Evolutionary conservation across 2,888 invertebrate genomes (phyloP).

Genomic region (Drosophila quasianomalipes): DNA sequence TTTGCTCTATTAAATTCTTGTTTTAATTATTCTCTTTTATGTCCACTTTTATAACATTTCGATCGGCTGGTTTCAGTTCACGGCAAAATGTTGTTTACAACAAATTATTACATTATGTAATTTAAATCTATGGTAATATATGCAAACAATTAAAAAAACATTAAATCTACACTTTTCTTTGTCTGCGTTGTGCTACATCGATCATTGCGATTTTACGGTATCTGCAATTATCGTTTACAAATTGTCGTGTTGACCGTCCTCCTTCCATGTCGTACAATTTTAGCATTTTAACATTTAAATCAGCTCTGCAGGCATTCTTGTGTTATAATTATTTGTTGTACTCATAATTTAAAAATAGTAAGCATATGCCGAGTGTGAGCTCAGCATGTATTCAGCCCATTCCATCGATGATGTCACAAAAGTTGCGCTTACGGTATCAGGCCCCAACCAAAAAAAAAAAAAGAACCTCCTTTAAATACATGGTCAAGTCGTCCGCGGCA

Average conservation of each 20-base stretch:
- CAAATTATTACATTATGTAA: conserved; percentile 41
- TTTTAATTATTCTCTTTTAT: not conserved
- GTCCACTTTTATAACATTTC: conserved; percentile 6
- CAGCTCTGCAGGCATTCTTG: too few species aligned
- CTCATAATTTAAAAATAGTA: conserved; percentile 64
- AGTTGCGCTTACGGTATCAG: too few species aligned
- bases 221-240: too few species aligned
- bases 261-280: too few species aligned
- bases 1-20: not conserved
- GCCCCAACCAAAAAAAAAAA: conserved; percentile 7
- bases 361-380: not conserved
- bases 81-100: not conserved
- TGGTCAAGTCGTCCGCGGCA: not conserved
- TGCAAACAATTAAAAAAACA: conserved; percentile 80
- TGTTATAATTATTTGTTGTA: too few species aligned
- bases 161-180: conserved; percentile 47
- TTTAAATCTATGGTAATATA: conserved; percentile 78
- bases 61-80: conserved; percentile 16
- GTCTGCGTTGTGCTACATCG: conserved; percentile 18
- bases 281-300: too few species aligned
- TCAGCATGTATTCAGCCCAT: conserved; percentile 18
- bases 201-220: too few species aligned
- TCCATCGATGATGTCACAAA: conserved; percentile 67
- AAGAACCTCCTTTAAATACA: conserved; percentile 16
- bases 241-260: too few species aligned